These are phyloP conservation scores for Gisinianus flammeolus DNA, from an alignment of 2,888 invertebrate genomes.

Conservation along the genomic window DNA sequence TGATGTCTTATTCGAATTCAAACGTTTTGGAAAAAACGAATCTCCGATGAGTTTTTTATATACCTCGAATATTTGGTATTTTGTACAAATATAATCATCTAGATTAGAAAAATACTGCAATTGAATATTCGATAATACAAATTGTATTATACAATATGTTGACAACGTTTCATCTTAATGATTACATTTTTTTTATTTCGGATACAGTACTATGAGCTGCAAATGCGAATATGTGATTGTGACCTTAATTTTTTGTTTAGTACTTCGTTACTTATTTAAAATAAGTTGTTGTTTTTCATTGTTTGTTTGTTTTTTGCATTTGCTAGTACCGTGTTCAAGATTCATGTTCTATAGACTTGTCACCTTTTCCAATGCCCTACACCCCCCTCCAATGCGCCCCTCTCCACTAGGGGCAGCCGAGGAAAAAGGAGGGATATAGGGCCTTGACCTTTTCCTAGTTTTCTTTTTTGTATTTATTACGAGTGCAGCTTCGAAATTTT, in stretches of 20 bases:
- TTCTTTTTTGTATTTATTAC: too few species aligned
- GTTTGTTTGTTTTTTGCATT: background rate
- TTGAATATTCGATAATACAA: too few species aligned
- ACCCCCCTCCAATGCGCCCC: too few species aligned
- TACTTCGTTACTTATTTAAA: background rate
- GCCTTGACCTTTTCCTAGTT: too few species aligned
- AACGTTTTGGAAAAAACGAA: background rate
- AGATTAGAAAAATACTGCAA: background rate
- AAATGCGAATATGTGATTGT: background rate
- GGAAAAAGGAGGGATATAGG: too few species aligned
- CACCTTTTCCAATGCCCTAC: too few species aligned
- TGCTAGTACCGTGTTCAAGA: too few species aligned
- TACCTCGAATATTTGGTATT: background rate
- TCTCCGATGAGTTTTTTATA: background rate
- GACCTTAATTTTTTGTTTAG: background rate
- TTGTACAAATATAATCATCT: background rate
- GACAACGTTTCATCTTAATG: background rate
- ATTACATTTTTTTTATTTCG: background rate
- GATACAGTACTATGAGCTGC: background rate
- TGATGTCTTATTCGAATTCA: too few species aligned
- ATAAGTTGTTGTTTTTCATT: background rate
- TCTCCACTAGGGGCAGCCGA: too few species aligned
- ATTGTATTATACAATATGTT: background rate
- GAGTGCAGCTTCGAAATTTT: too few species aligned
- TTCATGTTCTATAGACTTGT: background rate